A percentile compares a stretch with the other conserved stretches of the same genome.
Conservation (phyloP, 2,113 vertebrate genomes). For the Syngnathus typhle region DNA sequence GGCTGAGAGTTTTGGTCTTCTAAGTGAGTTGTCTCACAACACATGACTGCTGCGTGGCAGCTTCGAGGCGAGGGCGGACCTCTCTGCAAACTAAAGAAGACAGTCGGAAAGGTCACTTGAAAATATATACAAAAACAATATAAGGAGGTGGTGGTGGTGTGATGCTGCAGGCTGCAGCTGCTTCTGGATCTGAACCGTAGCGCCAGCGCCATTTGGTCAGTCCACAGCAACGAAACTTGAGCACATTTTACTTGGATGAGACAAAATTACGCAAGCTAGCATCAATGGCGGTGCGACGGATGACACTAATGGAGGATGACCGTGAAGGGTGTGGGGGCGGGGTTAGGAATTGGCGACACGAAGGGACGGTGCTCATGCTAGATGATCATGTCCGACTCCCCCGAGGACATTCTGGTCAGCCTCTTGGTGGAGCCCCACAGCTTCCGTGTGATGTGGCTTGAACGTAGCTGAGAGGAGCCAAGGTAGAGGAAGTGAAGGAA, state of each 20-base stretch:
- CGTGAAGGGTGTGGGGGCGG: background rate
- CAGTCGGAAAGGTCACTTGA: conserved; percentile 51
- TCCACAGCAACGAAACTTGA: conserved; percentile 1
- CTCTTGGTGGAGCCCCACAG: conserved; percentile 95
- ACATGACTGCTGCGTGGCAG: conserved; percentile 47
- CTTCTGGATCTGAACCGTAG: conserved; percentile 27
- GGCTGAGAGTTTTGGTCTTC: conserved; percentile 45
- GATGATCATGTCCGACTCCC: conserved; percentile 92
- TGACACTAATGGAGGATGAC: conserved; percentile 31
- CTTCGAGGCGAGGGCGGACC: conserved; percentile 31
- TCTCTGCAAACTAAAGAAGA: conserved; percentile 28
- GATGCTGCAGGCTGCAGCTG: background rate
- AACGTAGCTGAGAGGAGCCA: conserved; percentile 85
- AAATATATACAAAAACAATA: conserved; percentile 22
- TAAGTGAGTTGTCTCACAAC: conserved; percentile 34
- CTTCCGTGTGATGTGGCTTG: conserved; percentile 92
- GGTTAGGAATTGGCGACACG: conserved; percentile 42
- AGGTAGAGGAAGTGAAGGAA: conserved; percentile 47
- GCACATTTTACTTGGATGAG: conserved; percentile 1
- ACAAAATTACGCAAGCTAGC: conserved; percentile 16
- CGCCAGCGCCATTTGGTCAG: conserved; percentile 56
- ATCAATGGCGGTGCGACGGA: conserved; percentile 10
- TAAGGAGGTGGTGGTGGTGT: background rate
- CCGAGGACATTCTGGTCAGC: conserved; percentile 90
- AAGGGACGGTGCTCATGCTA: conserved; percentile 69